phyloP scores from a whole-genome alignment of 1,140 invertebrate species.

The Brachionus paranguensis region DNA sequence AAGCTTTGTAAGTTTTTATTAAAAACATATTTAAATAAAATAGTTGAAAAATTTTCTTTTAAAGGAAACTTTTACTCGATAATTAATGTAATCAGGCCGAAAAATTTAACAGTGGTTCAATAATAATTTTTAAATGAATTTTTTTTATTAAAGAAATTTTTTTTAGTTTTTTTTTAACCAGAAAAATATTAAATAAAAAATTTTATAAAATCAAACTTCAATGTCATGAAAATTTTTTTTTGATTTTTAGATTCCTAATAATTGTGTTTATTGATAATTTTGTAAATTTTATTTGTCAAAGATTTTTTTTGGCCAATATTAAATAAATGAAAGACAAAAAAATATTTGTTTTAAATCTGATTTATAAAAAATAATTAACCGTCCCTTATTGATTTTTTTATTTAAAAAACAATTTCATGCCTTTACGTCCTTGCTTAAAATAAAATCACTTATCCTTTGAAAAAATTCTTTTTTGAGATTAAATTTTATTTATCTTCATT shows the following conservation, averaged over 20 bases:
- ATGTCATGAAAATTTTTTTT: not conserved
- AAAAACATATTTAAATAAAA: not conserved
- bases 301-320: not conserved
- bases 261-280: not conserved
- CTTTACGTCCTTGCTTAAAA: too few relatives aligned
- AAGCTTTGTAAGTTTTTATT: constrained; percentile 18
- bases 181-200: not conserved
- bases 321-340: not conserved
- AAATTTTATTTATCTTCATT: too few relatives aligned
- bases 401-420: too few relatives aligned
- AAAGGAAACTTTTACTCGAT: constrained; percentile 34
- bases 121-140: not conserved
- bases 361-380: too few relatives aligned
- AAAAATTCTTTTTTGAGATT: too few relatives aligned
- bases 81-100: not conserved
- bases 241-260: not conserved
- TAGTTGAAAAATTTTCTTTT: not conserved
- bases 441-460: too few relatives aligned
- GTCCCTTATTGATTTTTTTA: too few relatives aligned
- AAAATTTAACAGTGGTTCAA: not conserved
- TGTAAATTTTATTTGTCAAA: not conserved
- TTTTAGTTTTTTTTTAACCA: not conserved
- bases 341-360: not conserved
- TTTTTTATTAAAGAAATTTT: not conserved
- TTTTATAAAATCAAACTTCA: not conserved